These are phyloP conservation scores for Drosophila ironensis DNA, from an alignment of 1,140 invertebrate species.

Conservation along the genomic window DNA sequence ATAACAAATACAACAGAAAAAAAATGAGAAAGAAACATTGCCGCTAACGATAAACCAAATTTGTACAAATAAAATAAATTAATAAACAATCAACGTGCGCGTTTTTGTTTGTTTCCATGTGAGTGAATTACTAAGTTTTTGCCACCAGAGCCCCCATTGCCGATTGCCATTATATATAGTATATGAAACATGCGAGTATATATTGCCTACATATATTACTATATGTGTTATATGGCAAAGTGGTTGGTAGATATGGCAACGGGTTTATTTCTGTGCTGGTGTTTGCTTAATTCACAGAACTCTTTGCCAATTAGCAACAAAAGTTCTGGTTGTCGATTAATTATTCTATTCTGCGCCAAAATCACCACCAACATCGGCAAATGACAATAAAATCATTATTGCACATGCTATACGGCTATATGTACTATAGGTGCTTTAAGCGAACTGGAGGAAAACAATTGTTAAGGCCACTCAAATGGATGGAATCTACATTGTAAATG, in stretches of 20 bases:
- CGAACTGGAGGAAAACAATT: conserved; percentile 27
- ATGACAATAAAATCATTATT: conserved; percentile 55
- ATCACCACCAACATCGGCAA: conserved; percentile 27
- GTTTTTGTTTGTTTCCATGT: conserved; percentile 4
- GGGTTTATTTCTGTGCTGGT: conserved; percentile 23
- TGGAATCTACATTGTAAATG: conserved; percentile 59
- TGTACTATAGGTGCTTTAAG: too few relatives aligned
- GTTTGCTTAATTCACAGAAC: conserved; percentile 30
- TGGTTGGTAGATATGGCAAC: conserved; percentile 29
- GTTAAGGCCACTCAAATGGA: conserved; percentile 1
- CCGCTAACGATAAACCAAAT: conserved; percentile 45
- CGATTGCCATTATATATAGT: conserved; percentile 12
- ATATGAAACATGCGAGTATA: not conserved
- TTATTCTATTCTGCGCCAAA: conserved; percentile 18
- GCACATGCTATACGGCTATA: too few relatives aligned
- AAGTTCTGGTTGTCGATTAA: conserved; percentile 29
- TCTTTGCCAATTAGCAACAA: conserved; percentile 31
- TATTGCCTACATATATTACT: not conserved
- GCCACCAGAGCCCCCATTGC: conserved; percentile 33
- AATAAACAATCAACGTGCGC: conserved; percentile 60
- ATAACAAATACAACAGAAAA: too few relatives aligned
- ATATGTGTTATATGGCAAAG: not conserved
- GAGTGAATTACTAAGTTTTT: conserved; percentile 38
- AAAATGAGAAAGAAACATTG: conserved; percentile 36
- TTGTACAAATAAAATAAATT: conserved; percentile 45